Percentiles rank a stretch among this genome's conserved stretches.
phyloP scores from a whole-genome alignment of 2,888 invertebrate species.

The Aspidiotus destructor region DNA sequence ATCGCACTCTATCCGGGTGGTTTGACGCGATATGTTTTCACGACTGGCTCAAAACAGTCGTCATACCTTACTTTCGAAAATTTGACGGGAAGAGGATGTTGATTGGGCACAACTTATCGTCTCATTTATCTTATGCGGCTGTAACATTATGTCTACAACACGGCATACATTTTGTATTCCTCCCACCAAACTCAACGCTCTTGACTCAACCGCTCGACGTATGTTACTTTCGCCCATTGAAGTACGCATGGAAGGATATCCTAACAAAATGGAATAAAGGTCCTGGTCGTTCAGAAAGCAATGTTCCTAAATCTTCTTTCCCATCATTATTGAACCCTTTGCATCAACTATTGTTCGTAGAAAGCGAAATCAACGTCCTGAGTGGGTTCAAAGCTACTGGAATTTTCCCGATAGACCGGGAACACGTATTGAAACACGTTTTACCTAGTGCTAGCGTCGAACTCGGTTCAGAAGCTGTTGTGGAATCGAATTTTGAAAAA shows the following conservation, averaged over 20 bases:
- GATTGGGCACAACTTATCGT: conserved; percentile 22
- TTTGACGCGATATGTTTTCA: conserved; percentile 35
- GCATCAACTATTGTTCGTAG: too few relatives aligned
- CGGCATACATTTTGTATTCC: conserved; percentile 35
- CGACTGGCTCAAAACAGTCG: conserved; percentile 33
- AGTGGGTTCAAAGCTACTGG: too few relatives aligned
- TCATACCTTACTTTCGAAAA: conserved; percentile 26
- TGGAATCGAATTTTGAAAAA: too few relatives aligned
- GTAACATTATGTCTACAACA: conserved; percentile 34
- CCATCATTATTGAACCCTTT: conserved; percentile 21
- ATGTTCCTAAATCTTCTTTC: conserved; percentile 15
- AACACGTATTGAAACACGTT: too few relatives aligned
- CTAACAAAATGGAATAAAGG: conserved; percentile 24
- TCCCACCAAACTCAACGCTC: conserved; percentile 36
- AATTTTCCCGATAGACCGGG: too few relatives aligned
- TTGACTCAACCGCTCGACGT: conserved; percentile 36
- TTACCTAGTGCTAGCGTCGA: too few relatives aligned
- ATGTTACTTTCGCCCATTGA: conserved; percentile 36
- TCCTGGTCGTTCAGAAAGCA: not conserved
- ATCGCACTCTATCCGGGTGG: conserved; percentile 39
- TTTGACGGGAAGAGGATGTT: conserved; percentile 33
- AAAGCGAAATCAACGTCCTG: too few relatives aligned
- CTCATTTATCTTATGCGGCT: conserved; percentile 34
- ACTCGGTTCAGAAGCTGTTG: too few relatives aligned
- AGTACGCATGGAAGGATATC: conserved; percentile 34